Evolutionary conservation across 2,113 vertebrate species (phyloP).

Genomic region (Rutilus rutilus): DNA sequence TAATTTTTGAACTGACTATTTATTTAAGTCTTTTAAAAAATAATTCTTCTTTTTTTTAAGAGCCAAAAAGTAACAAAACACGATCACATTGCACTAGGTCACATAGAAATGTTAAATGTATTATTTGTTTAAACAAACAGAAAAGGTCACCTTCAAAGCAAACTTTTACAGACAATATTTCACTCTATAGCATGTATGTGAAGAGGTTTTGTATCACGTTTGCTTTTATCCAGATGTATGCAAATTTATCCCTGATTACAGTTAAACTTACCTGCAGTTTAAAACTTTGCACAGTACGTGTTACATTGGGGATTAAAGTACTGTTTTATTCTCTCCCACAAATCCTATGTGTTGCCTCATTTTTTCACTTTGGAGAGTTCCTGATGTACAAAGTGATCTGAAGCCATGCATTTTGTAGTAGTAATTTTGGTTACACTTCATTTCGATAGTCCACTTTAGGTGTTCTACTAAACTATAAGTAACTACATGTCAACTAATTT

Average conservation of each 20-base stretch:
- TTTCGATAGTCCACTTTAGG: too few relatives aligned
- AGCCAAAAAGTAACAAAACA: constrained; percentile 15
- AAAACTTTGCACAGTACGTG: constrained; percentile 17
- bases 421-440: too few relatives aligned
- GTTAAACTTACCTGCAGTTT: background rate
- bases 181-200: background rate
- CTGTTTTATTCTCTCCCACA: constrained; percentile 3
- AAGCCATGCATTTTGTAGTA: background rate
- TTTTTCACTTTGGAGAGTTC: background rate
- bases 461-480: too few relatives aligned
- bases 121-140: background rate
- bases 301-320: constrained; percentile 14
- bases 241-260: background rate
- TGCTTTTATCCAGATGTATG: background rate
- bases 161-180: constrained; percentile 10
- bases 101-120: background rate
- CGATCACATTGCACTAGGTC: background rate
- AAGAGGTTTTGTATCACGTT: constrained; percentile 7
- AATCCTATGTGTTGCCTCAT: background rate
- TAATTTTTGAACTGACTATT: background rate
- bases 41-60: background rate
- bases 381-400: background rate
- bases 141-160: background rate
- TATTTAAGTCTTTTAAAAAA: background rate
- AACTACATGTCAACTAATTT: too few relatives aligned